A percentile compares a stretch with the other conserved stretches of the same genome.
These are phyloP conservation scores for Nephotettix cincticeps DNA, from an alignment of 1,140 invertebrate species.

Conservation along the genomic window DNA sequence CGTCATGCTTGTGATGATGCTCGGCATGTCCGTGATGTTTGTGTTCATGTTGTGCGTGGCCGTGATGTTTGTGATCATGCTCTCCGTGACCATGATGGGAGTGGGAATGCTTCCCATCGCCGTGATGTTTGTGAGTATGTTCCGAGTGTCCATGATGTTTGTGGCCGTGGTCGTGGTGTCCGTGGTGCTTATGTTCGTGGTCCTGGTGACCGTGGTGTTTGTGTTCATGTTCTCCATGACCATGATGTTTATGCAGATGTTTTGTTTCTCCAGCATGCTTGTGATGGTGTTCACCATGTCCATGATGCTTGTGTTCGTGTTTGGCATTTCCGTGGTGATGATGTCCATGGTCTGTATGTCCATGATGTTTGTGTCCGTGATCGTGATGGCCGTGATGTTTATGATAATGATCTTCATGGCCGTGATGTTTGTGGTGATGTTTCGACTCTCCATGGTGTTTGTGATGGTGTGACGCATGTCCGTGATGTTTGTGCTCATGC, in stretches of 20 bases:
- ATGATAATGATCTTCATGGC: slow-evolving; percentile 11
- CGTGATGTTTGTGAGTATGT: slow-evolving; percentile 15
- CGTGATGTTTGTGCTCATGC: slow-evolving; percentile 20
- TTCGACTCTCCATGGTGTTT: slow-evolving; percentile 9
- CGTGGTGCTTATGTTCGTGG: slow-evolving; percentile 10
- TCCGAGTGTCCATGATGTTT: not conserved
- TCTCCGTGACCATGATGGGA: not conserved
- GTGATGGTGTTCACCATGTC: not conserved
- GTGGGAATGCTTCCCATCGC: not conserved
- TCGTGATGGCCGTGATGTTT: slow-evolving; percentile 16
- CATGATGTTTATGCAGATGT: slow-evolving; percentile 24
- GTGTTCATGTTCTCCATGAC: slow-evolving; percentile 20
- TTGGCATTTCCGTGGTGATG: not conserved
- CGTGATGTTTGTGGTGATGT: slow-evolving; percentile 6
- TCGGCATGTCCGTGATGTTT: slow-evolving; percentile 2
- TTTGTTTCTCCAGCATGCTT: slow-evolving; percentile 3
- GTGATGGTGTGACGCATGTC: not conserved
- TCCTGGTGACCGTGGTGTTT: slow-evolving; percentile 14
- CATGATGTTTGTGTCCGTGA: slow-evolving; percentile 11
- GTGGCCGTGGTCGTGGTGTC: not conserved
- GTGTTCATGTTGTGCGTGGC: not conserved
- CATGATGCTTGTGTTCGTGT: slow-evolving; percentile 15
- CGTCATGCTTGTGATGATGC: not conserved
- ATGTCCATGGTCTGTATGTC: slow-evolving; percentile 18
- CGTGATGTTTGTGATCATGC: slow-evolving; percentile 9